These are phyloP conservation scores for Galago senegalensis DNA, from an alignment of 2,797 vertebrate genomes.

Conservation along the genomic window DNA sequence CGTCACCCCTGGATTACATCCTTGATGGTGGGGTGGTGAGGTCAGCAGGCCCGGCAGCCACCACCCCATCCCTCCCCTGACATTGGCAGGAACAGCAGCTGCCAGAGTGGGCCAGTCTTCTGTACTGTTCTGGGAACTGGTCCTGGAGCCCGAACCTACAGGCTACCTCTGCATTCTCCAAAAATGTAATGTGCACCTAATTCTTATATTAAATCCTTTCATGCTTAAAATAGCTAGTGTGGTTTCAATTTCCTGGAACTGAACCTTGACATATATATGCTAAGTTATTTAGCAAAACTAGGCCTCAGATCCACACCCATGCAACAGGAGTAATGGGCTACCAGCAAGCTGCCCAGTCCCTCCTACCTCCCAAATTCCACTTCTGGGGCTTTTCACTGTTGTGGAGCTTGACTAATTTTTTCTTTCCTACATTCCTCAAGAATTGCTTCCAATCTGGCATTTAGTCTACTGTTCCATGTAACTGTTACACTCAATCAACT, in stretches of 20 bases:
- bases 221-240: slow-evolving; percentile 74
- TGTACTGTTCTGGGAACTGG: neutral
- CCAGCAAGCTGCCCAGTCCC: neutral
- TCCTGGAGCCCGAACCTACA: neutral
- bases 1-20: neutral
- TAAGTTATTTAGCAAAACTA: slow-evolving; percentile 75
- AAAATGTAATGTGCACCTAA: slow-evolving; percentile 64
- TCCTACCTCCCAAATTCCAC: slow-evolving; percentile 1
- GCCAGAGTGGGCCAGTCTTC: neutral
- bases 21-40: neutral
- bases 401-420: slow-evolving; percentile 13
- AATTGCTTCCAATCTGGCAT: neutral
- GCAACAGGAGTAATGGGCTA: neutral
- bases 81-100: neutral
- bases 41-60: neutral
- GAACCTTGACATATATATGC: slow-evolving; percentile 66
- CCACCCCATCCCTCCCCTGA: neutral
- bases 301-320: neutral
- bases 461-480: neutral
- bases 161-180: slow-evolving; percentile 25
- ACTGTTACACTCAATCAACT: neutral
- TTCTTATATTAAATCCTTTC: slow-evolving; percentile 76
- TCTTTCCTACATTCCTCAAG: neutral
- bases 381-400: slow-evolving; percentile 8
- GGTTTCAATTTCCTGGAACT: slow-evolving; percentile 77